These are phyloP conservation scores for Paedocypris micromegethes DNA, from an alignment of 2,797 vertebrate species.

Conservation along the genomic window DNA sequence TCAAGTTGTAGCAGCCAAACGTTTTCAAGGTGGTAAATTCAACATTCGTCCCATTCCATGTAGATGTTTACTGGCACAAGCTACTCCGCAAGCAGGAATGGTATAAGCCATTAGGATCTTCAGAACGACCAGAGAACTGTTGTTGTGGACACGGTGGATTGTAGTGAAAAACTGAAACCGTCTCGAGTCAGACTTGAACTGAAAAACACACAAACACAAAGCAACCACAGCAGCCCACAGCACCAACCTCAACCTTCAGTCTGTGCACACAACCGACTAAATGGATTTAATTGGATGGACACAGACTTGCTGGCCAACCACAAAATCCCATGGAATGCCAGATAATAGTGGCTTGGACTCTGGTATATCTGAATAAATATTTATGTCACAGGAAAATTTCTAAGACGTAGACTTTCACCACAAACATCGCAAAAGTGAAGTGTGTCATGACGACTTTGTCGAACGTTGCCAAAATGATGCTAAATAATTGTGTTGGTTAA, in stretches of 20 bases:
- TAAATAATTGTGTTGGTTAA: too few relatives aligned
- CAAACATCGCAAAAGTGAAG: too few relatives aligned
- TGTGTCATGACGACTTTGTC: too few relatives aligned
- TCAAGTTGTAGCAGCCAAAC: too few relatives aligned
- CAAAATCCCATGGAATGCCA: slow-evolving; percentile 63
- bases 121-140: slow-evolving; percentile 54
- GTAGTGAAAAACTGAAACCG: slow-evolving; percentile 11
- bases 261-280: slow-evolving; percentile 44
- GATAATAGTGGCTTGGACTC: slow-evolving; percentile 62
- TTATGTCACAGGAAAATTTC: slow-evolving; percentile 13
- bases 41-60: too few relatives aligned
- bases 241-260: slow-evolving; percentile 34
- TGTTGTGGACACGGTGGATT: slow-evolving; percentile 56
- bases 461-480: too few relatives aligned
- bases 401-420: slow-evolving; percentile 27
- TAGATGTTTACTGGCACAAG: slow-evolving; percentile 14
- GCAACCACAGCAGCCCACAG: slow-evolving; percentile 44
- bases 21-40: too few relatives aligned
- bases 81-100: slow-evolving; percentile 20
- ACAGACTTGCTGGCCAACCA: slow-evolving; percentile 64
- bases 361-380: slow-evolving; percentile 45
- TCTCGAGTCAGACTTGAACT: slow-evolving; percentile 27
- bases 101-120: slow-evolving; percentile 46
- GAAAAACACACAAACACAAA: slow-evolving; percentile 46
- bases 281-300: slow-evolving; percentile 58